These are phyloP conservation scores for Mystacornis crossleyi DNA, from an alignment of 2,113 vertebrate species.

Conservation along the genomic window DNA sequence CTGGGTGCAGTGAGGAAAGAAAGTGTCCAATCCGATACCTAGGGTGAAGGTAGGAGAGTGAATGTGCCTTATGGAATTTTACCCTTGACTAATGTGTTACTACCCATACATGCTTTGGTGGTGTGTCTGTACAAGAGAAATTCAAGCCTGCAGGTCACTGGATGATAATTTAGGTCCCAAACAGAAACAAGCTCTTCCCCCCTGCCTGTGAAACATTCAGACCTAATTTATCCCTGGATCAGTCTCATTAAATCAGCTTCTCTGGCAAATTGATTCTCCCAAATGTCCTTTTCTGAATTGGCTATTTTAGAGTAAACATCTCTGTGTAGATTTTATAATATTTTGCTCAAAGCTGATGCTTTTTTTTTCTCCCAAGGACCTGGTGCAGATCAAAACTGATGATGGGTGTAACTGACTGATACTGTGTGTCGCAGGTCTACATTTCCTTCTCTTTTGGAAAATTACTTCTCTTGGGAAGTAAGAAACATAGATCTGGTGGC, in stretches of 20 bases:
- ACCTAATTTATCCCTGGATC: not conserved
- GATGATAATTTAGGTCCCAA: not conserved
- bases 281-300: not conserved
- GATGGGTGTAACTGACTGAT: not conserved
- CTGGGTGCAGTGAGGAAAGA: not conserved
- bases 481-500: not conserved
- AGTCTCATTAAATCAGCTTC: conserved; percentile 15
- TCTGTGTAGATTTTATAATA: not conserved
- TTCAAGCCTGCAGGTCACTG: not conserved
- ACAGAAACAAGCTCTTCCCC: not conserved
- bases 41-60: not conserved
- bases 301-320: not conserved
- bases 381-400: not conserved
- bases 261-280: not conserved
- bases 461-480: not conserved
- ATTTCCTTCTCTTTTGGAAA: not conserved
- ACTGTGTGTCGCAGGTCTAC: not conserved
- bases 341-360: not conserved
- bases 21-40: not conserved
- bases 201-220: not conserved
- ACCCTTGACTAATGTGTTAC: not conserved
- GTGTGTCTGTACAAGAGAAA: not conserved
- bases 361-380: not conserved
- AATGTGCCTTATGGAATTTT: not conserved
- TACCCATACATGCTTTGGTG: not conserved